Evolutionary conservation across 30 jellyfish, hydroid and myxozoan genomes (phyloP).

Genomic region (Haliclystus octoradiatus): DNA sequence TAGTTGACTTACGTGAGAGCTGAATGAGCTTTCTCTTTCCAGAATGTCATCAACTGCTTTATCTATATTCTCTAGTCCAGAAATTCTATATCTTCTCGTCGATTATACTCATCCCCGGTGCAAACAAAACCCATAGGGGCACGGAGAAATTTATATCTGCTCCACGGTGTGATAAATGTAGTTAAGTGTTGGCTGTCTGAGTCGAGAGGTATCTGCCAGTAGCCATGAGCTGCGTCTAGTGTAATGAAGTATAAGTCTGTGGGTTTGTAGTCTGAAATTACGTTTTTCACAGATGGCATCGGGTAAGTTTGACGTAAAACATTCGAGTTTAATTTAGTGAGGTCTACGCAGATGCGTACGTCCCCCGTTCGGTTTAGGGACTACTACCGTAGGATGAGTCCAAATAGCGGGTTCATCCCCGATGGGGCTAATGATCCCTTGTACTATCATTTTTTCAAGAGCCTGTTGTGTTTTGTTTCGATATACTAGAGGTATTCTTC

Average conservation of each 20-base stretch:
- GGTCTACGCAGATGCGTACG: constrained; percentile 1
- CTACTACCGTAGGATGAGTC: background rate
- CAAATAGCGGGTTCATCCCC: background rate
- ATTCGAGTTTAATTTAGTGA: too few relatives aligned
- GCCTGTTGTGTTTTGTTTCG: background rate
- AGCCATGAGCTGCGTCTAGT: background rate
- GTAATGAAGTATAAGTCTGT: background rate
- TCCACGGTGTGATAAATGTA: background rate
- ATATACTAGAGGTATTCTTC: background rate
- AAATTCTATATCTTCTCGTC: too few relatives aligned
- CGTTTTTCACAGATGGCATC: background rate
- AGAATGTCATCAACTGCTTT: background rate
- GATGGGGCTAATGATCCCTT: background rate
- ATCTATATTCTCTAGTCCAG: too few relatives aligned
- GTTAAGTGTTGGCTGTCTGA: background rate
- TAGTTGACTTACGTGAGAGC: background rate
- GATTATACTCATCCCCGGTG: background rate
- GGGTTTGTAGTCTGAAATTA: background rate
- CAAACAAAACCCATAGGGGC: background rate
- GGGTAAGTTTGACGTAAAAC: background rate
- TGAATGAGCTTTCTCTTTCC: background rate
- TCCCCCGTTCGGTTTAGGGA: background rate
- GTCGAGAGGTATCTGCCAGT: background rate
- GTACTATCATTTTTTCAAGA: background rate
- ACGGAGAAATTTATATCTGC: background rate